Evolutionary conservation across 2,888 invertebrate genomes (phyloP), one percentile per base, ranked within the genome.

Genomic region (Ophion ellenae): DNA sequence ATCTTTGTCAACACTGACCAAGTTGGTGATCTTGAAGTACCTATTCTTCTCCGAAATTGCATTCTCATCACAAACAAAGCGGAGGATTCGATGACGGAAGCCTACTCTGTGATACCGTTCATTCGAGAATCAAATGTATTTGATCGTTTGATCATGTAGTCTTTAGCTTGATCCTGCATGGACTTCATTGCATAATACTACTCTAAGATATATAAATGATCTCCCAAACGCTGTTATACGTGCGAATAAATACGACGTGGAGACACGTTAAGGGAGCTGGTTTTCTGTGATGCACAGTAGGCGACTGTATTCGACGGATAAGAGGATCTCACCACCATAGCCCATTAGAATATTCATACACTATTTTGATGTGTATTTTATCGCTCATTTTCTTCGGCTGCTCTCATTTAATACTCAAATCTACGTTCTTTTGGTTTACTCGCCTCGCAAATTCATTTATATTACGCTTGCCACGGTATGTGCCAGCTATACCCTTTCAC

Each of bases 1-100:
- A 47, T 81, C 53, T 73, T 63, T 32, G 66, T n/a, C 59, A 53
- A 32, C 24, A 53, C 63, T 53, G 28, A 63, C 63, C 36, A n/a
- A 32, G n/a, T 17, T 14, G 32, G 4, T 32, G 17, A 53, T 36
- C 24, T 57, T 64, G 6, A n/a, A 24, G 11, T 71, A 20, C 70
- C 63, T 10, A 63, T 47, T 32, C 40, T 69, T 69, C 24, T 14
- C 17, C 69, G 17, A 63, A 70, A 71, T 45, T 47, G 32, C 20
- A 63, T 71, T 76, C 28, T 9, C 20, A 64, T 64, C 17, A 2
- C 14, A 63, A 17, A 40, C 11, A 17, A 10, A 32, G 7, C 17
- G 24, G n/a, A 9, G 20, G 2, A 20, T 20, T 64, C 4, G 11
- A 76, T 66, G 64, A 20, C 11, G 53, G n/a, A 77, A 45, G 32